Percentiles rank a stretch among this genome's conserved stretches.
These are phyloP conservation scores for Calycopis cecrops DNA, from an alignment of 1,140 invertebrate genomes.

Conservation along the genomic window DNA sequence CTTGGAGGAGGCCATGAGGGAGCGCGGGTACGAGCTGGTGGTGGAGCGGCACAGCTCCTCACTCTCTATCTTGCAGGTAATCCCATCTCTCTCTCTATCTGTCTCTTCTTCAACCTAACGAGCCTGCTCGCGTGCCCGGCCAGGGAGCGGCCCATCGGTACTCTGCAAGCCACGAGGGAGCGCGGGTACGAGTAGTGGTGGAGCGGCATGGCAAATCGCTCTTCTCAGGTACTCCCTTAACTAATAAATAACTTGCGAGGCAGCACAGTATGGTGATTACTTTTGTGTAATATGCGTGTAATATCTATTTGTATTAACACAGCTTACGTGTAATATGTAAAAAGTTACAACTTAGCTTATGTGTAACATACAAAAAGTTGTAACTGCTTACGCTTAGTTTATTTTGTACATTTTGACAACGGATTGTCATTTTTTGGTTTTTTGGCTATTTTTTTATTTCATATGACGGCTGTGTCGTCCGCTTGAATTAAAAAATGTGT, in stretches of 20 bases:
- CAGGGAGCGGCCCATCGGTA: slow-evolving; percentile 78
- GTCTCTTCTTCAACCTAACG: slow-evolving; percentile 81
- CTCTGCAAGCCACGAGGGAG: slow-evolving; percentile 77
- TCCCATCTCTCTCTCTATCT: too few relatives aligned
- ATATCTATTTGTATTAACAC: neutral
- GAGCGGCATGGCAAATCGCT: slow-evolving; percentile 81
- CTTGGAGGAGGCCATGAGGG: slow-evolving; percentile 78
- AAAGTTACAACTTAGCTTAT: too few relatives aligned
- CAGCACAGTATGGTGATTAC: too few relatives aligned
- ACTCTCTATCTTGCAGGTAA: slow-evolving; percentile 79
- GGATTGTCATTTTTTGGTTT: neutral
- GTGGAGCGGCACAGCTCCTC: slow-evolving; percentile 83
- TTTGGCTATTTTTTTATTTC: neutral
- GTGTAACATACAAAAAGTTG: neutral
- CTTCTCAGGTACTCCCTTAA: slow-evolving; percentile 76
- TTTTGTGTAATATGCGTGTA: too few relatives aligned
- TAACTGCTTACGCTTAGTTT: too few relatives aligned
- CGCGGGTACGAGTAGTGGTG: slow-evolving; percentile 78
- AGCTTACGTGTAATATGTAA: neutral
- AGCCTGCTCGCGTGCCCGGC: slow-evolving; percentile 80
- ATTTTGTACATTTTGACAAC: neutral
- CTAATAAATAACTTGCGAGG: too few relatives aligned
- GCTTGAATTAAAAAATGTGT: too few relatives aligned
- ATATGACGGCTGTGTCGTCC: too few relatives aligned
- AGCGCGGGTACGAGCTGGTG: slow-evolving; percentile 76